Base-by-base conservation (phyloP, 2,888 invertebrate species). In the Athalia cordata region DNA sequence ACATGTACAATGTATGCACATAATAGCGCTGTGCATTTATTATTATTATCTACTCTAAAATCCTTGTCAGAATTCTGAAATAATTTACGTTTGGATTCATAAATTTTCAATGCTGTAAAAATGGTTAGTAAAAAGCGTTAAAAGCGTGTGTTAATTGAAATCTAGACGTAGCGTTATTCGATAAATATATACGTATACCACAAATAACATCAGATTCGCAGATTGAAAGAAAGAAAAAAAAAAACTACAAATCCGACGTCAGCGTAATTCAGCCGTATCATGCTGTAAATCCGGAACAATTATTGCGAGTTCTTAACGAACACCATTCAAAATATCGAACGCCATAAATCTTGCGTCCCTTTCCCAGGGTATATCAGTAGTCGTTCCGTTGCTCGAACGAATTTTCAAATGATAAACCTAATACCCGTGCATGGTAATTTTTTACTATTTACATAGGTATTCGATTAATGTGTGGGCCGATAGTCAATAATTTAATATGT, bases 271-370 rank as follows among this genome's bases (percentile, higher is more conserved):
- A 4, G 43, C 29, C 29, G 7, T 55, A 5, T 55, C 68, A 68
- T 68, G 68, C 68, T 55, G 52, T 83, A 80, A 84, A 78, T 65
- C 47, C 77, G 15, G 82, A 84, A 82, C 81, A 72, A 59, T 79
- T 66, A 64, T 3, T n/a, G 7, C 61, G 61, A 61, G 11, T 61
- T 7, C 13, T 61, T 55, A 55, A 55, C 4, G n/a, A 55, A n/a
- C n/a, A 4, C n/a, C 9, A 55, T 11, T 55, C 3, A 55, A 55
- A 11, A 29, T 29, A 29, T 29, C 29, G 2, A 29, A 29, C 29
- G 29, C 29, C 29, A 29, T 29, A 29, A 29, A 29, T 29, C 29
- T 29, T 29, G 29, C 29, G 29, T 29, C 29, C 29, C 29, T 29
- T 29, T 29, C 29, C 29, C 29, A 29, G 29, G 29, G 29, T 29